Evolutionary conservation across 2,113 vertebrate species (phyloP), one percentile per base, ranked within the genome.

Genomic region (Gadus chalcogrammus): DNA sequence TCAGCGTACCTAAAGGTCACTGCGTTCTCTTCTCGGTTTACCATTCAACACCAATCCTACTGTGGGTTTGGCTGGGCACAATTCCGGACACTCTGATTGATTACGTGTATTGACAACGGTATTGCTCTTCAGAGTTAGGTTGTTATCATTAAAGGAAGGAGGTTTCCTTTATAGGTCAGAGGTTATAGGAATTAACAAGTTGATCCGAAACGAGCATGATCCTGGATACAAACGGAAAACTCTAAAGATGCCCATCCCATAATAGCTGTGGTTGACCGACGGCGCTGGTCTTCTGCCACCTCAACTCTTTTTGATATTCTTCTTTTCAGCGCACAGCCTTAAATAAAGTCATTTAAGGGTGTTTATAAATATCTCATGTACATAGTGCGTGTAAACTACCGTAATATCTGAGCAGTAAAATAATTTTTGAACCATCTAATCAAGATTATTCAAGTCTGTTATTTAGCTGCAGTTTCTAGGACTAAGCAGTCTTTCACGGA

Each of bases 281-380:
- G 58, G 70, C 20, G 62, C 67, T 62, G 58, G 20, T 79, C 80
- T 76, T 31, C 71, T 69, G 68, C 73, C 15, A 4, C 63, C 28
- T 56, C 67, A 79, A 52, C 72, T 56, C 59, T 73, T 84, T 83
- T 79, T 82, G 64, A 82, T 74, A 68, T 62, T 62, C 77, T 73
- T 52, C 78, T 81, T 78, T 76, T 53, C 77, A 85, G 66, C 70
- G 74, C 59, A 68, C 77, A 78, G 85, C 81, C 85, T 88, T 85
- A 88, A 74, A 61, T 85, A 88, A 74, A 61, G 62, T 65, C 11
- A 73, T 72, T 77, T 80, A 75, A 76, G 60, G 70, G 69, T 76
- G 67, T 86, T 80, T 84, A 81, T 84, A 72, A 71, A 77, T 75
- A 79, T 73, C 52, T 85, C 74, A 73, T 78, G 67, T 88, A 81